Evolutionary conservation across 2,113 vertebrate genomes (phyloP).

Genomic region (Cephalopterus ornatus): DNA sequence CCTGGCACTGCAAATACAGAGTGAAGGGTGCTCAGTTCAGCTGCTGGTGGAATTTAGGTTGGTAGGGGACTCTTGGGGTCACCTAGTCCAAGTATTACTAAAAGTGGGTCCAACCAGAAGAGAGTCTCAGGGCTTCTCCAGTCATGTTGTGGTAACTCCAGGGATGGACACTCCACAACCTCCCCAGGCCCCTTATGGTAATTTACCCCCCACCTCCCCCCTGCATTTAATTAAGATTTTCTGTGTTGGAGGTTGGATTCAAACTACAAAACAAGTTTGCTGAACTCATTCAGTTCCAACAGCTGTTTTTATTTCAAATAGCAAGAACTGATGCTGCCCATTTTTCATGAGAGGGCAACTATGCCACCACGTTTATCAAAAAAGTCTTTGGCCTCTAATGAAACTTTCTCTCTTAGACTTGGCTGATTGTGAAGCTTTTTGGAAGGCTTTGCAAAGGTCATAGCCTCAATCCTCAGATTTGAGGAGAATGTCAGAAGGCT

Average conservation of each 20-base stretch:
- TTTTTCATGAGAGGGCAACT: not conserved
- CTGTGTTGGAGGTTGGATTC: not conserved
- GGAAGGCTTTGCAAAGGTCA: slow-evolving; percentile 62
- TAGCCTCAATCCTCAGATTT: slow-evolving; percentile 49
- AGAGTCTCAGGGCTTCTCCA: not conserved
- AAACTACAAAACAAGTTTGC: not conserved
- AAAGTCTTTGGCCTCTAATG: slow-evolving; percentile 19
- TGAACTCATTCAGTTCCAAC: not conserved
- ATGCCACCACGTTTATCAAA: not conserved
- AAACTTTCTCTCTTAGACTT: not conserved
- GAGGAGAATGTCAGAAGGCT: slow-evolving; percentile 60
- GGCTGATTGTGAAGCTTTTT: slow-evolving; percentile 29
- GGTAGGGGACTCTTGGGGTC: not conserved
- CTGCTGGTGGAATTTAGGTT: not conserved
- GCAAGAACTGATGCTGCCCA: not conserved
- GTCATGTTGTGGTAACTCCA: not conserved
- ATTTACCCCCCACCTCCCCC: not conserved
- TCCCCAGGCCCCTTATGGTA: accelerated
- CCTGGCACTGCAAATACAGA: not conserved
- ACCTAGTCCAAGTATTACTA: not conserved
- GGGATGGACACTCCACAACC: not conserved
- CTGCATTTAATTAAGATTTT: not conserved
- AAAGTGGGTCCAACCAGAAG: not conserved
- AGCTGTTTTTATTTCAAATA: not conserved
- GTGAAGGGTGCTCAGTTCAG: not conserved